phyloP scores from a whole-genome alignment of 2,113 vertebrate genomes.

The Dromas ardeola region DNA sequence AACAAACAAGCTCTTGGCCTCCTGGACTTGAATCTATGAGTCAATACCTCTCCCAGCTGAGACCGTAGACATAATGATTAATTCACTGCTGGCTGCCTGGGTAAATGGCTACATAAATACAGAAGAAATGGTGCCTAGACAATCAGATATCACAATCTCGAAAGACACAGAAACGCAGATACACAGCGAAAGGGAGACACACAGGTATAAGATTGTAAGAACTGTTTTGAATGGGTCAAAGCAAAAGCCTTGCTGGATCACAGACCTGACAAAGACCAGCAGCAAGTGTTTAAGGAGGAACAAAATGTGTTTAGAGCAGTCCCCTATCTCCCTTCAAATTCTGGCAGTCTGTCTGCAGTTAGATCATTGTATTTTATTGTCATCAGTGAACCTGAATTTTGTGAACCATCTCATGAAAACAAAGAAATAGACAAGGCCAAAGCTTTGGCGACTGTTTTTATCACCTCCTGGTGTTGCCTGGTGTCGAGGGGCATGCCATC shows the following conservation, averaged over 20 bases:
- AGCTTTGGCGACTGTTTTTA: not conserved
- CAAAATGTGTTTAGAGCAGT: not conserved
- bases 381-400: not conserved
- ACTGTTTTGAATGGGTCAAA: not conserved
- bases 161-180: not conserved
- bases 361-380: not conserved
- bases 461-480: not conserved
- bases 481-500: not conserved
- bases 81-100: conserved; percentile 40
- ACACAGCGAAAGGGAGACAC: not conserved
- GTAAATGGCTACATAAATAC: conserved; percentile 6
- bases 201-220: not conserved
- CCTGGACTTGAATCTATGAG: not conserved
- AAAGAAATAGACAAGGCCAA: not conserved
- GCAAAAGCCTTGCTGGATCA: not conserved
- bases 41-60: conserved; percentile 9
- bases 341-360: not conserved
- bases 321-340: not conserved
- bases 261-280: not conserved
- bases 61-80: conserved; percentile 1
- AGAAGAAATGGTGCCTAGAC: not conserved
- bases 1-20: conserved; percentile 1
- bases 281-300: not conserved
- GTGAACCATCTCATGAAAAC: not conserved
- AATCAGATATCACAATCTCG: not conserved